Percentiles rank a stretch among this genome's conserved stretches.
phyloP scores from a whole-genome alignment of 2,797 vertebrate genomes.

The Mormyrus hasselquistii region DNA sequence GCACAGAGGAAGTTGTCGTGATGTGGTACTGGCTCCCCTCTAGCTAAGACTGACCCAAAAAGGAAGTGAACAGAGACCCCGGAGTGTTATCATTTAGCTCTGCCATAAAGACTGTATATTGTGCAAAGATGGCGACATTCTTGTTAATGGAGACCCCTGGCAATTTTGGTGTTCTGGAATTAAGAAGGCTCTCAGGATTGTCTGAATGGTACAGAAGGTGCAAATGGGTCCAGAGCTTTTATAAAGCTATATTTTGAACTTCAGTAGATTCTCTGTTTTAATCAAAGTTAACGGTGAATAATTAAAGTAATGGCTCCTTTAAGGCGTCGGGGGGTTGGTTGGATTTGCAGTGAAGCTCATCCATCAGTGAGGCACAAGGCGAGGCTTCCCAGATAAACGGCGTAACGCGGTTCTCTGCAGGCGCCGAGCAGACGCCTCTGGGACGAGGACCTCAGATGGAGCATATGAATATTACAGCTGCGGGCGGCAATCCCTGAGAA shows the following conservation, averaged over 20 bases:
- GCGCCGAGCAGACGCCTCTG: background rate
- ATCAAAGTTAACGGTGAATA: background rate
- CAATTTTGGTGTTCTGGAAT: background rate
- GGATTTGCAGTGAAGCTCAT: constrained; percentile 16
- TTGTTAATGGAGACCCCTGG: background rate
- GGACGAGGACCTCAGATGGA: background rate
- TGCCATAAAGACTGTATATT: background rate
- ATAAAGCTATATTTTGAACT: background rate
- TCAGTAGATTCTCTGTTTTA: background rate
- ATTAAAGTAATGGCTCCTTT: background rate
- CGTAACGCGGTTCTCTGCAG: background rate
- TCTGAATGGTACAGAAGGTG: background rate
- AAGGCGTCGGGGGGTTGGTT: background rate
- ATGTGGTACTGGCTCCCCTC: background rate
- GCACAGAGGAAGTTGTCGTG: background rate
- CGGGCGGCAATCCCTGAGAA: background rate
- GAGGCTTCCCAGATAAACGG: background rate
- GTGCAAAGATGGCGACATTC: background rate
- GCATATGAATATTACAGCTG: constrained; percentile 14
- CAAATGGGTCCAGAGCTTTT: background rate
- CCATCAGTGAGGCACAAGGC: background rate
- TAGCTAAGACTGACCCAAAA: constrained; percentile 10
- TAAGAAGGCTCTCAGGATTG: background rate
- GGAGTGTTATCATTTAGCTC: background rate
- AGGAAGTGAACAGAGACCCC: background rate